phyloP scores from a whole-genome alignment of 1,140 invertebrate genomes.

The Solenopsis invicta region DNA sequence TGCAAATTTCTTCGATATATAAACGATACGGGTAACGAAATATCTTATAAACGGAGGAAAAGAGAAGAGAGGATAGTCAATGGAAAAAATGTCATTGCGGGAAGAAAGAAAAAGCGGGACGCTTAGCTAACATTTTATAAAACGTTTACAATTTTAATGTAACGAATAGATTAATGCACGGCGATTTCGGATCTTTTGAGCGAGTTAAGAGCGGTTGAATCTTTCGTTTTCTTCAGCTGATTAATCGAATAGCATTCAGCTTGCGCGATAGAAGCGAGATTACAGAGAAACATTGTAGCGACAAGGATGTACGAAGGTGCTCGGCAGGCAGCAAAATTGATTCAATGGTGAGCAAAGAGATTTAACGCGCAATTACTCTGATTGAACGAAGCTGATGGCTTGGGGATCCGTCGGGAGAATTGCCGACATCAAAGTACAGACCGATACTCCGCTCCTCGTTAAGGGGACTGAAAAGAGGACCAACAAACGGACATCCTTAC shows the following conservation, averaged over 20 bases:
- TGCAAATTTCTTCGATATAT: neutral
- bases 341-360: conserved; percentile 74
- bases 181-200: neutral
- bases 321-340: conserved; percentile 74
- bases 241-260: conserved; percentile 37
- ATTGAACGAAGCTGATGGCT: conserved; percentile 74
- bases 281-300: conserved; percentile 37
- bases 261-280: conserved; percentile 19
- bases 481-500: conserved; percentile 60
- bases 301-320: conserved; percentile 52
- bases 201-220: neutral
- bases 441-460: conserved; percentile 63
- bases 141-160: neutral
- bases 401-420: conserved; percentile 52
- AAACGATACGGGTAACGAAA: neutral
- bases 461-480: conserved; percentile 65
- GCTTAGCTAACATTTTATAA: neutral
- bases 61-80: neutral
- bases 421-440: conserved; percentile 75
- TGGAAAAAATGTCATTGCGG: neutral
- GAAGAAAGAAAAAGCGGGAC: neutral
- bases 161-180: conserved; percentile 6
- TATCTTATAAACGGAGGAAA: neutral
- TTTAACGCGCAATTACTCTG: conserved; percentile 82
- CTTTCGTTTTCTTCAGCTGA: conserved; percentile 28